phyloP scores from a whole-genome alignment of 2,113 vertebrate species.

The Fregetta grallaria region DNA sequence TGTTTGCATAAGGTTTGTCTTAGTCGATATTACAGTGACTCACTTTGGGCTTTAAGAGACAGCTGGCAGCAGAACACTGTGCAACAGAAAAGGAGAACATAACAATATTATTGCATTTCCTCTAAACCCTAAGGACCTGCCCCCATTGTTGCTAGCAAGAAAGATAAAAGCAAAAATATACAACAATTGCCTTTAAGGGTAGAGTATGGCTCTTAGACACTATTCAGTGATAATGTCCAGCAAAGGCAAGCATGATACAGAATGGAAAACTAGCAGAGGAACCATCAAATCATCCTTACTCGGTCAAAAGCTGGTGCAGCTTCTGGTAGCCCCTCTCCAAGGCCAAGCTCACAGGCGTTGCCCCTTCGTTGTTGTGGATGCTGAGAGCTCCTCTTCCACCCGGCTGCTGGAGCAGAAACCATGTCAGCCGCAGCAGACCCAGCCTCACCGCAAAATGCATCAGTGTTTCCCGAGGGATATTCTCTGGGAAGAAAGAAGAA shows the following conservation, averaged over 20 bases:
- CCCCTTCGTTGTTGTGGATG: conserved; percentile 87
- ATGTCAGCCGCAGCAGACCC: conserved; percentile 81
- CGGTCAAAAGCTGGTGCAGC: conserved; percentile 80
- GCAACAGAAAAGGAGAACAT: neutral
- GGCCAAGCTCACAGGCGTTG: conserved; percentile 83
- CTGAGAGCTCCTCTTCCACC: conserved; percentile 84
- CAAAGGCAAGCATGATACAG: neutral
- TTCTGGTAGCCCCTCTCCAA: conserved; percentile 79
- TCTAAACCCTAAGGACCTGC: neutral
- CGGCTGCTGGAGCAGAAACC: conserved; percentile 86
- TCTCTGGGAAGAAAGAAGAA: conserved; percentile 67
- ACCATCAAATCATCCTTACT: conserved; percentile 74
- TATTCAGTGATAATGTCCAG: neutral
- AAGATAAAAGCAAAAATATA: neutral
- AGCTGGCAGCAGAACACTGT: neutral
- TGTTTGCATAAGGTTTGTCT: neutral
- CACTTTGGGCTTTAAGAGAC: neutral
- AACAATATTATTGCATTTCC: neutral
- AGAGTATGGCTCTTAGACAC: neutral
- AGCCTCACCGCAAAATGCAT: conserved; percentile 92
- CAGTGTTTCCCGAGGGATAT: conserved; percentile 86
- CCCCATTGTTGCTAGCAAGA: neutral
- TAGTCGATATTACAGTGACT: neutral
- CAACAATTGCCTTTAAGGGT: neutral
- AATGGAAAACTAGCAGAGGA: neutral